Base-by-base conservation (phyloP, 2,888 invertebrate genomes). In the Neoscelio sp. region DNA sequence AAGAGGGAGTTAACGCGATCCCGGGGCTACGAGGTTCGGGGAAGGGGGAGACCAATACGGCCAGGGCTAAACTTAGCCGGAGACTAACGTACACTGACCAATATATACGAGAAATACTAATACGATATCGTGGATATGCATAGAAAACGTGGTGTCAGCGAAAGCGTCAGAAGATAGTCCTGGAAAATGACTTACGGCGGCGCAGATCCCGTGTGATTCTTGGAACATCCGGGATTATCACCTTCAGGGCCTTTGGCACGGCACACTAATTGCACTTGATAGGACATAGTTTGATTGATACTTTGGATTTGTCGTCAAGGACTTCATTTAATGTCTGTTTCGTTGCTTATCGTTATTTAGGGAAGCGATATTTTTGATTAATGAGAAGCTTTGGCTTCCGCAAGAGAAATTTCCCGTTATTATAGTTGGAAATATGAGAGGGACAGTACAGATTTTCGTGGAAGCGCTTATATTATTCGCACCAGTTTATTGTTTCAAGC, bases 51-150 rank as follows among this genome's bases (percentile, higher is more conserved):
- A 81, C 87, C 87, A 87, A 89, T 87, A 87, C 87, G 88, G 89
- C 87, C 85, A 87, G 86, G 85, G 88, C 89, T 90, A 90, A 87
- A 90, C 90, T 90, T 89, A 90, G 89, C 86, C 85, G 83, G 81
- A 83, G 85, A 86, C 84, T 46, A 75, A 83, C 85, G 82, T 82
- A 85, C 84, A 82, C 80, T 78, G 78, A 78, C 77, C 77, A 81
- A 78, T 74, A 80, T 75, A 54, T 81, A 84, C 84, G 78, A 79
- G 42, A 58, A 20, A 82, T 68, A 79, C 80, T 76, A 70, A 81
- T 83, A 81, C 78, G 35, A 65, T 12, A 78, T 78, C 52, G 40
- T 18, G 46, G 64, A 68, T 74, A 48, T 48, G 71, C 68, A 26
- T 52, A 60, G 60, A 48, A 42, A 60, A 40, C 38, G 13, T 38